These are phyloP conservation scores for Drosophila paulistorum DNA, from an alignment of 1,140 invertebrate genomes.

Conservation along the genomic window DNA sequence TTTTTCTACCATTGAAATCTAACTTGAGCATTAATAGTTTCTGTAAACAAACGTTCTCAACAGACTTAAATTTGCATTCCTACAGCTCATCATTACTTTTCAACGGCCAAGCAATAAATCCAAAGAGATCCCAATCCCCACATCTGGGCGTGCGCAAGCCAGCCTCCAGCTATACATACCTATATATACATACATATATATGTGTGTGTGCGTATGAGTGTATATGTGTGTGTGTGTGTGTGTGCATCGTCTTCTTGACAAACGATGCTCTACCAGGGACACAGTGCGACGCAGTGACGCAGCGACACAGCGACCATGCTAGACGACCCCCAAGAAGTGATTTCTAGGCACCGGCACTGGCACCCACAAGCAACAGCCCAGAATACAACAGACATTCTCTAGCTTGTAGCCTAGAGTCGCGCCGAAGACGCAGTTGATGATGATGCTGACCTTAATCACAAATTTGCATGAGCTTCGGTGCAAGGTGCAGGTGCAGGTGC, in stretches of 20 bases:
- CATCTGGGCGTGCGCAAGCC: constrained; percentile 13
- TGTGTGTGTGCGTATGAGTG: neutral
- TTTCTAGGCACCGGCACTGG: constrained; percentile 1
- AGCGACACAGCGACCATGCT: neutral
- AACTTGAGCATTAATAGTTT: constrained; percentile 17
- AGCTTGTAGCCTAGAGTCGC: neutral
- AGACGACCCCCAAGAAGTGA: constrained; percentile 10
- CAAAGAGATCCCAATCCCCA: constrained; percentile 21
- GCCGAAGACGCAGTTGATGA: constrained; percentile 48
- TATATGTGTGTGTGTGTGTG: neutral
- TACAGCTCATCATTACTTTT: constrained; percentile 22
- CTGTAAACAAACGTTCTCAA: constrained; percentile 18
- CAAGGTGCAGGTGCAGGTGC: constrained; percentile 55
- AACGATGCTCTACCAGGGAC: constrained; percentile 3
- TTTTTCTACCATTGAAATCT: neutral
- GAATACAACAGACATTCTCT: constrained; percentile 8
- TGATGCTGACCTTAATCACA: constrained; percentile 76
- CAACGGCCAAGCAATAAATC: constrained; percentile 22
- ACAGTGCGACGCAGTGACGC: neutral
- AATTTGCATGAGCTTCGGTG: constrained; percentile 68
- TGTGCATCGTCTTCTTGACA: constrained; percentile 21
- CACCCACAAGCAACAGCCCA: neutral
- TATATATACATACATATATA: neutral
- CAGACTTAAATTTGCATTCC: constrained; percentile 20
- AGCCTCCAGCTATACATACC: neutral